Conservation (phyloP, 2,797 vertebrate species). For the Thripadectes ignobilis region DNA sequence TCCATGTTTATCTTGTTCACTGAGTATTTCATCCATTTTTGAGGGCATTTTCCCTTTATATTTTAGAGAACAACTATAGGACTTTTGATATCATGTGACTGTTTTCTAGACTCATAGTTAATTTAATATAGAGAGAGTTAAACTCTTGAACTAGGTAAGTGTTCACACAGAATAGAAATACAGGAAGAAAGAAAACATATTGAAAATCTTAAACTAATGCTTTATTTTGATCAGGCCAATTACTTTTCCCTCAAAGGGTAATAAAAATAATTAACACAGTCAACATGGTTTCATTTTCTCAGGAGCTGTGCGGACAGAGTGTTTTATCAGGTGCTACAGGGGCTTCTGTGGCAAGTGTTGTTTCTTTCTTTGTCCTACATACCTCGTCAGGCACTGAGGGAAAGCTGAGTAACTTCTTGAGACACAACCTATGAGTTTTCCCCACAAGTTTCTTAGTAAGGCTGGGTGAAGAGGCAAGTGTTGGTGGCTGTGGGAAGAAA, state of each 20-base stretch:
- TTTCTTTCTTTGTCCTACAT: background rate
- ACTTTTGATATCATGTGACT: background rate
- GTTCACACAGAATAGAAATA: background rate
- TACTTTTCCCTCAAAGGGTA: background rate
- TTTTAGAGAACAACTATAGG: background rate
- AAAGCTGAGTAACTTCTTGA: constrained; percentile 4
- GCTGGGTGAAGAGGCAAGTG: background rate
- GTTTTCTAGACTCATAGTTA: background rate
- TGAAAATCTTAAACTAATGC: background rate
- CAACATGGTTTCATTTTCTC: background rate
- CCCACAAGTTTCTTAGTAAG: background rate
- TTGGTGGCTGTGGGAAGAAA: background rate
- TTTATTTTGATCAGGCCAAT: background rate
- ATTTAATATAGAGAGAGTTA: background rate
- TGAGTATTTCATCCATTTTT: background rate
- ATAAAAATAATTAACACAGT: background rate
- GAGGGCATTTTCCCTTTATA: background rate
- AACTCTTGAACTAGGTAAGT: background rate
- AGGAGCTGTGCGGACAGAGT: background rate
- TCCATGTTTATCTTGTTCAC: background rate
- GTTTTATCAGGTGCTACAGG: background rate
- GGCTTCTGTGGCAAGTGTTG: background rate
- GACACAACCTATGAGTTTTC: background rate
- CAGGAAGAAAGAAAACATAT: background rate
- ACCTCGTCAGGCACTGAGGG: background rate